These are phyloP conservation scores for Ylistrum balloti DNA, from an alignment of 1,140 invertebrate genomes.

Conservation along the genomic window DNA sequence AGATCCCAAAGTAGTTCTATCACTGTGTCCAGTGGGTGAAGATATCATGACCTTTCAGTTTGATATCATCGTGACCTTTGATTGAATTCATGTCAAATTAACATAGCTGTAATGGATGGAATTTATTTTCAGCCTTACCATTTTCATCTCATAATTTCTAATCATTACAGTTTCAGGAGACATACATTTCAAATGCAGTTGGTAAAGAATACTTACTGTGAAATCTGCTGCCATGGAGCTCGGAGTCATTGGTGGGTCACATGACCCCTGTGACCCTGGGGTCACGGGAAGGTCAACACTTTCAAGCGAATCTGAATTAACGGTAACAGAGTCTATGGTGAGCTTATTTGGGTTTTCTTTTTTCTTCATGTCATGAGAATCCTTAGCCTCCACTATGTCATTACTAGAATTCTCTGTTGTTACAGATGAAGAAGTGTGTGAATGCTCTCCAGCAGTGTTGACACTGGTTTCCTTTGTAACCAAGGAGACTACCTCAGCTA, in stretches of 20 bases:
- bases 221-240: constrained; percentile 6
- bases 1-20: too few relatives aligned
- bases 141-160: too few relatives aligned
- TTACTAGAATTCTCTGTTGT: too few relatives aligned
- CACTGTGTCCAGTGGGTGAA: too few relatives aligned
- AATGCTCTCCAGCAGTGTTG: not conserved
- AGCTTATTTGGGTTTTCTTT: not conserved
- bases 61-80: too few relatives aligned
- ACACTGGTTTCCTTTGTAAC: not conserved
- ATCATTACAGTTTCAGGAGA: too few relatives aligned
- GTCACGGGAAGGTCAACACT: not conserved
- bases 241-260: not conserved
- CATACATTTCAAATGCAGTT: too few relatives aligned
- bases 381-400: not conserved
- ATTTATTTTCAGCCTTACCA: too few relatives aligned
- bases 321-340: not conserved
- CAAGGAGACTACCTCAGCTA: not conserved
- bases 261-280: not conserved
- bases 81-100: too few relatives aligned
- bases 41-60: too few relatives aligned
- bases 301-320: not conserved
- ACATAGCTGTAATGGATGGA: too few relatives aligned
- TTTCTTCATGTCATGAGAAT: not conserved
- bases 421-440: not conserved
- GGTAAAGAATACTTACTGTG: not conserved